Evolutionary conservation across 2,113 vertebrate genomes (phyloP).

Genomic region (Scalopus aquaticus): DNA sequence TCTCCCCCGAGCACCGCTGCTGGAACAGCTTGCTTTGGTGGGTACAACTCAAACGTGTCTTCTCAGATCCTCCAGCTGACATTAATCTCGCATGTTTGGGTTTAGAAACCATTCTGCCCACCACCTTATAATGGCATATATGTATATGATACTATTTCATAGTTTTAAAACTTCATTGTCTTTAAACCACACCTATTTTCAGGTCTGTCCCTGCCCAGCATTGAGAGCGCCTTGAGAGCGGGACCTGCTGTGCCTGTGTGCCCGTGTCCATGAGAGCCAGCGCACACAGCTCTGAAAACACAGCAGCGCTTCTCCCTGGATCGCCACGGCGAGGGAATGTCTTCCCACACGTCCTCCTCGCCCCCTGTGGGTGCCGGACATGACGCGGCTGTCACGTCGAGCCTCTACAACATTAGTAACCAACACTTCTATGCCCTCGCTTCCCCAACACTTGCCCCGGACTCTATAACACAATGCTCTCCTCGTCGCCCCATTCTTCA

Average conservation of each 20-base stretch:
- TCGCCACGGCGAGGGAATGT: too few species aligned
- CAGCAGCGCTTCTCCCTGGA: too few species aligned
- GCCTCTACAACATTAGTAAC: not conserved
- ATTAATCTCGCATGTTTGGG: not conserved
- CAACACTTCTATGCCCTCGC: not conserved
- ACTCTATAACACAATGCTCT: accelerated
- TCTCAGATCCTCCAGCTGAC: not conserved
- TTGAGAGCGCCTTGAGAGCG: not conserved
- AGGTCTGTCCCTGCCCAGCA: not conserved
- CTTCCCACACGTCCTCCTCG: not conserved
- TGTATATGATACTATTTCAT: not conserved
- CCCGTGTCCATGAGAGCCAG: not conserved
- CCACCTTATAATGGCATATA: not conserved
- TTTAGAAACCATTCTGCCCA: not conserved
- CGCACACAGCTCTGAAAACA: too few species aligned
- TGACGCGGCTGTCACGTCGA: accelerated
- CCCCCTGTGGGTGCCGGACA: not conserved
- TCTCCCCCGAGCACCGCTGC: not conserved
- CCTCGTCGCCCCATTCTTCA: not conserved
- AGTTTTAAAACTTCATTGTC: not conserved
- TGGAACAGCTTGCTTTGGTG: not conserved
- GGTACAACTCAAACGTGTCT: not conserved
- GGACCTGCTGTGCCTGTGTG: not conserved
- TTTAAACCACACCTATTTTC: not conserved
- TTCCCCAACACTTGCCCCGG: not conserved